Conservation (phyloP, 2,888 invertebrate species). For the Hyalella azteca region DNA sequence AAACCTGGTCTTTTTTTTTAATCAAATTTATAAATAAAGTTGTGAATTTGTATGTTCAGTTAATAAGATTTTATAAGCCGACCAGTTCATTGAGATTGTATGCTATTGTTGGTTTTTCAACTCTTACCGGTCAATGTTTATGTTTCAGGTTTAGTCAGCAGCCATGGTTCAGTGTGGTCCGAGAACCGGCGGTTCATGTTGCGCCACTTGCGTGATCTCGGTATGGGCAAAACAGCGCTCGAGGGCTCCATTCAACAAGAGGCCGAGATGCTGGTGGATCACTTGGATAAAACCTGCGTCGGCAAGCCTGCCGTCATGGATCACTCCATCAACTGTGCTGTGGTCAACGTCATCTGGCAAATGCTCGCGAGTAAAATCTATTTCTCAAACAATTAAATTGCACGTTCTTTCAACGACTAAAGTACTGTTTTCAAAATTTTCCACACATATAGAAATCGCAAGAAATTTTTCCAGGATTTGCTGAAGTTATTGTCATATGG, state of each 20-base stretch:
- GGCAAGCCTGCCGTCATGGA: conserved; percentile 33
- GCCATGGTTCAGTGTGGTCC: neutral
- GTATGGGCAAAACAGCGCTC: conserved; percentile 42
- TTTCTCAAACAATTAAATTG: too few species aligned
- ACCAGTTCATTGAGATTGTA: neutral
- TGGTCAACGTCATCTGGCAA: neutral
- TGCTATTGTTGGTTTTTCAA: neutral
- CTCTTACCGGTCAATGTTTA: neutral
- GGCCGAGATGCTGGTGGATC: conserved; percentile 36
- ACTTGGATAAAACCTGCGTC: conserved; percentile 13
- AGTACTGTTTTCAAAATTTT: too few species aligned
- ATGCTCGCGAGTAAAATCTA: neutral
- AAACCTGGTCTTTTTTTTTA: too few species aligned
- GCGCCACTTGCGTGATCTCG: conserved; percentile 40
- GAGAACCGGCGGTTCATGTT: conserved; percentile 26
- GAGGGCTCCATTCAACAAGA: conserved; percentile 40
- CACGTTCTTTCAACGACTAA: too few species aligned
- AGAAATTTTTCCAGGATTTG: too few species aligned
- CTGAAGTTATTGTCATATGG: too few species aligned
- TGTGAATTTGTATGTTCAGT: too few species aligned
- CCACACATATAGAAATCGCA: too few species aligned
- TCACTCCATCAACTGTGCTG: conserved; percentile 4
- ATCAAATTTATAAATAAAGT: too few species aligned
- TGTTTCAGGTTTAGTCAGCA: neutral
- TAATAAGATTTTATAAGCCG: too few species aligned